These are phyloP conservation scores for Hirudinaria manillensis DNA, from an alignment of 2,888 invertebrate species.

Conservation along the genomic window DNA sequence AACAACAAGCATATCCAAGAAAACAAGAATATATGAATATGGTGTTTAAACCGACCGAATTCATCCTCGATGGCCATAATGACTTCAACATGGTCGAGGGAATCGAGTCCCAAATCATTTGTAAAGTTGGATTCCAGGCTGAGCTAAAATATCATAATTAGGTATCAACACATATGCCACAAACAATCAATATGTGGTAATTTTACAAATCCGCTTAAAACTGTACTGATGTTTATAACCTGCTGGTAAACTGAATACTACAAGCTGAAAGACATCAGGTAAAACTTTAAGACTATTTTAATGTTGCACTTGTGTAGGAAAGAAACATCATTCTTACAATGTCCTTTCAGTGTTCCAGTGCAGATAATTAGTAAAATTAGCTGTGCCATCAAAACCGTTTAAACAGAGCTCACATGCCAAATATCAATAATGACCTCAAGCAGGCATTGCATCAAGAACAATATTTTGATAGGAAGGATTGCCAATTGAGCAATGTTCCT, in stretches of 20 bases:
- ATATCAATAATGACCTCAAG: no score
- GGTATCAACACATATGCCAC: not conserved
- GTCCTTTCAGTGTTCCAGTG: not conserved
- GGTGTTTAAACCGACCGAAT: conserved; percentile 64
- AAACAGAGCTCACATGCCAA: no score
- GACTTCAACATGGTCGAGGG: conserved; percentile 96
- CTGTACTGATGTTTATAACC: conserved; percentile 15
- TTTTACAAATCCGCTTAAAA: not conserved
- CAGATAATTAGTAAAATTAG: not conserved
- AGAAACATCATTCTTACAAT: no score
- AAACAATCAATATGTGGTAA: not conserved
- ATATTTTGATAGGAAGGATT: no score
- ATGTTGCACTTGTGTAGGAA: no score
- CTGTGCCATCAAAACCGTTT: no score
- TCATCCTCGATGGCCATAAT: conserved; percentile 99
- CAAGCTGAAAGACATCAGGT: not conserved
- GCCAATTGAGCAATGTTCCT: no score
- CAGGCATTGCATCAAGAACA: no score
- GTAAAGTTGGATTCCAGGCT: conserved; percentile 89
- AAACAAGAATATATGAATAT: not conserved
- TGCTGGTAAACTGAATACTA: not conserved
- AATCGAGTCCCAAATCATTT: conserved; percentile 92
- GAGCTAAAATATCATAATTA: conserved; percentile 61
- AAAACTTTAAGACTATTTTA: no score
- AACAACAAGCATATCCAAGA: not conserved